phyloP scores from a whole-genome alignment of 2,888 invertebrate species.

The Dasypolia templi region DNA sequence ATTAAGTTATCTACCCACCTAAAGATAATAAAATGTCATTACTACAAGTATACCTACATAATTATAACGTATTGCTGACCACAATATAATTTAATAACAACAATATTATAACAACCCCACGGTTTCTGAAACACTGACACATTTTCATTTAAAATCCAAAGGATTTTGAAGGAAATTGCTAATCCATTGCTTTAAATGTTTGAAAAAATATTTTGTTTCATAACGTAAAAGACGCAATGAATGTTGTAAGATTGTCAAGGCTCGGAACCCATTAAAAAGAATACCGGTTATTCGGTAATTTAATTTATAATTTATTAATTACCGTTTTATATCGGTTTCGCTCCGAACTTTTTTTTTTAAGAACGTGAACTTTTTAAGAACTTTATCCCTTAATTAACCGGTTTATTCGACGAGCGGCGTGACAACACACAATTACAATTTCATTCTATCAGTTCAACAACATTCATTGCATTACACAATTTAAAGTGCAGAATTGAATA shows the following conservation, averaged over 20 bases:
- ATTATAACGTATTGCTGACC: constrained; percentile 8
- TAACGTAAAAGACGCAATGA: neutral
- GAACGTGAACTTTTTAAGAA: too few relatives aligned
- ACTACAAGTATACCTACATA: neutral
- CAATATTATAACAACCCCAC: neutral
- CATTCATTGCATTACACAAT: neutral
- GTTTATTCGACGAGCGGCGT: too few relatives aligned
- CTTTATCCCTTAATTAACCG: too few relatives aligned
- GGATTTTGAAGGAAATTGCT: neutral
- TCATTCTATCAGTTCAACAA: neutral
- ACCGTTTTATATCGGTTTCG: too few relatives aligned
- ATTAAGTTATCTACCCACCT: neutral
- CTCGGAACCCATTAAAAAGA: too few relatives aligned
- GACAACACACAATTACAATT: neutral
- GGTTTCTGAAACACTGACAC: neutral
- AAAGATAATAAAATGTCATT: neutral
- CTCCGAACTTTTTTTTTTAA: too few relatives aligned
- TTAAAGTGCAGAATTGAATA: neutral
- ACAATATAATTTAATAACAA: neutral
- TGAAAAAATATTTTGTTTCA: neutral
- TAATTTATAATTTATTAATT: too few relatives aligned
- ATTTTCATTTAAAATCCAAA: neutral
- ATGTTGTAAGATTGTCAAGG: neutral
- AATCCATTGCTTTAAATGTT: neutral
- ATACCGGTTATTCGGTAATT: too few relatives aligned